Conservation (phyloP, 2,113 vertebrate genomes). For the Oceanodroma tethys region DNA sequence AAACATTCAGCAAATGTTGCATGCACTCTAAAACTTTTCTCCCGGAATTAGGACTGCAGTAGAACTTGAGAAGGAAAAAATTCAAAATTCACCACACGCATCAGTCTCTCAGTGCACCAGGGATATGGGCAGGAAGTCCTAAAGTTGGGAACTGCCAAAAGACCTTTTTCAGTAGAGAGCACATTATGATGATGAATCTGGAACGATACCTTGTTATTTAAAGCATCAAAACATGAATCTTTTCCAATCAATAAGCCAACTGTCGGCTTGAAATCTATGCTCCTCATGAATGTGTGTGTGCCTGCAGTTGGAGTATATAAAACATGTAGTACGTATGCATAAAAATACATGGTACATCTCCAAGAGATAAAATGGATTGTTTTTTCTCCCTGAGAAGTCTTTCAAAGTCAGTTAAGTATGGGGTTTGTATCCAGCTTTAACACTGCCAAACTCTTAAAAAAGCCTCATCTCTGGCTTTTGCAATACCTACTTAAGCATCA, state of each 20-base stretch:
- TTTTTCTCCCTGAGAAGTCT: neutral
- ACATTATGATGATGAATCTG: neutral
- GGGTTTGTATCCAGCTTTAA: neutral
- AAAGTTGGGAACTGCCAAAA: neutral
- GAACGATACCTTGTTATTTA: neutral
- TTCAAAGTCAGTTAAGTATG: neutral
- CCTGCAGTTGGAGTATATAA: neutral
- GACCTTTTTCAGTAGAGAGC: neutral
- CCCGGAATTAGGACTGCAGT: neutral
- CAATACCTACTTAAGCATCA: neutral
- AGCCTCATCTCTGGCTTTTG: neutral
- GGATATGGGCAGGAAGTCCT: neutral
- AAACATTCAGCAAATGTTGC: slow-evolving; percentile 32
- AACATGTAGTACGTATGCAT: accelerated
- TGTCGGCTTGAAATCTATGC: neutral
- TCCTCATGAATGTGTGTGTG: neutral
- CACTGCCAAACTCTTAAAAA: neutral
- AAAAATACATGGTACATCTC: neutral
- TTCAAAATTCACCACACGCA: neutral
- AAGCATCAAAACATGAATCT: neutral
- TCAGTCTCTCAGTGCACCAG: neutral
- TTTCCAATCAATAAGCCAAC: neutral
- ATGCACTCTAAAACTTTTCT: neutral
- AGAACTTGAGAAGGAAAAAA: neutral
- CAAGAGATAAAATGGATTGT: neutral